Evolutionary conservation across 2,797 vertebrate species (phyloP), one percentile per base, ranked within the genome.

Genomic region (Spea hammondii): DNA sequence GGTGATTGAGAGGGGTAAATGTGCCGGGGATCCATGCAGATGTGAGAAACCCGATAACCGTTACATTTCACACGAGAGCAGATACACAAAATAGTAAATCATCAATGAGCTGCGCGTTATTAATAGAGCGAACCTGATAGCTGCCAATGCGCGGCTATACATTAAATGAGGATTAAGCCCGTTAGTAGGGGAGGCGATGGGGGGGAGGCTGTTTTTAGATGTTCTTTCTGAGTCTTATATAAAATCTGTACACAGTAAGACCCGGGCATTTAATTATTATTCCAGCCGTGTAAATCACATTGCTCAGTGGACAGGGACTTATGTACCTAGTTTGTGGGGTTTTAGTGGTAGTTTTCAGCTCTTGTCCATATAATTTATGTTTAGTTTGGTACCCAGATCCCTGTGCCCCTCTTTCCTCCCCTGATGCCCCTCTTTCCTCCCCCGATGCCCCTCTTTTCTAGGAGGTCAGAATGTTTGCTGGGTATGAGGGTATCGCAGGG

Each of bases 81-180:
- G 64, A 67, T 72, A 53, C 12, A 76, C 59, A 72, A 64, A 60
- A 76, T 72, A 72, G 69, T 81, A 81, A 81, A 81, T 81, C 79
- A 81, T 69, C 69, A 13, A n/a, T 12, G 62, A 79, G 78, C 65
- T 67, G 68, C 4, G 66, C 45, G 60, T 53, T 81, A 81, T 76
- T 72, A 72, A 81, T 81, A 81, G 79, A 67, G 32, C 32, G 54
- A 81, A 81, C 64, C 45, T 6, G 69, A 77, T 62, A 70, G 45
- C 65, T 54, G 14, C 32, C 47, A 11, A 47, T 53, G 12, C 47
- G 53, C 57, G 51, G 11, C 32, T 72, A 70, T 81, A 77, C 64
- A 77, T 81, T 81, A 69, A 74, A 53, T 60, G n/a, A 60, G 17
- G 59, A n/a, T 71, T 70, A 80, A 65, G 59, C 74, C 62, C 50